phyloP scores from a whole-genome alignment of 2,888 invertebrate genomes.

The Troglohyphantes excavatus region DNA sequence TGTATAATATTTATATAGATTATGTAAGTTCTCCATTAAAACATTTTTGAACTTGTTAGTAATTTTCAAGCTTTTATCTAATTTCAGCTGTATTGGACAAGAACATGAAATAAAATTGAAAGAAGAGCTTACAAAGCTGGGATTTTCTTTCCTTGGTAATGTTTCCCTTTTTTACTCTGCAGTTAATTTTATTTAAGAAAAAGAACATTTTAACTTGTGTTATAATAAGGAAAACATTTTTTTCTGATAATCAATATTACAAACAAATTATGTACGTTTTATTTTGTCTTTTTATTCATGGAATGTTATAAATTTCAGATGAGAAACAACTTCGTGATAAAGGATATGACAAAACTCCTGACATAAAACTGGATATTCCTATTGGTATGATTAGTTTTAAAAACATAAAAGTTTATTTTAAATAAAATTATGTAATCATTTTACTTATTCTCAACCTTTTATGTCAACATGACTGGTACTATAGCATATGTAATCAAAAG shows the following conservation, averaged over 20 bases:
- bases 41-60: no score
- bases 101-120: constrained; percentile 92
- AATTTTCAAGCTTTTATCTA: background rate
- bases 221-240: background rate
- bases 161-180: background rate
- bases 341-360: constrained; percentile 97
- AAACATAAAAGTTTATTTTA: background rate
- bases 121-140: constrained; percentile 85
- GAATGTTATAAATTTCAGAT: constrained; percentile 83
- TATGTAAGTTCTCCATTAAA: no score
- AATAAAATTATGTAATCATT: background rate
- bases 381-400: constrained; percentile 86
- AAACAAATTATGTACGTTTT: no score
- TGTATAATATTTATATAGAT: no score
- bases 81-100: constrained; percentile 88
- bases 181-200: background rate
- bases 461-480: no score
- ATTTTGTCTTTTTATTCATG: no score
- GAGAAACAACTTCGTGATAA: constrained; percentile 90
- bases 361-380: constrained; percentile 94
- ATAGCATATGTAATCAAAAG: no score
- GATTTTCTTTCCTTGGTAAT: constrained; percentile 84
- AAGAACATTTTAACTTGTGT: background rate
- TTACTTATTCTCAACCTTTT: background rate
- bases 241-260: no score